Evolutionary conservation across 1,140 invertebrate genomes (phyloP).

Genomic region (Bombus confusus): DNA sequence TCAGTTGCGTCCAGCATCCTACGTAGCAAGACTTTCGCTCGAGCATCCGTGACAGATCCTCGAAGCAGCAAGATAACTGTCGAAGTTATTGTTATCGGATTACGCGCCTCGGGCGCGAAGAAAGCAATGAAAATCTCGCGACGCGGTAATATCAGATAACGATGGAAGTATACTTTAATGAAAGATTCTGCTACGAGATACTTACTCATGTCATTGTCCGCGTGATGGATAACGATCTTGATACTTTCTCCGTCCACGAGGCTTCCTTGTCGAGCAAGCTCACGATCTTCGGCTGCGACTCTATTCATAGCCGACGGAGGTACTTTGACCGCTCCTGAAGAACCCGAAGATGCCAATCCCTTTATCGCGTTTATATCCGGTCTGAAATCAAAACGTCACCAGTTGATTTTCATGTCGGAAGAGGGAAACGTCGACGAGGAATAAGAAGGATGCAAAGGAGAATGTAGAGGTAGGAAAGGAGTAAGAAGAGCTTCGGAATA

Average conservation of each 20-base stretch:
- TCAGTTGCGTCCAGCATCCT: not conserved
- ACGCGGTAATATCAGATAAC: not conserved
- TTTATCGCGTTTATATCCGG: conserved; percentile 89
- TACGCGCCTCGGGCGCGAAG: not conserved
- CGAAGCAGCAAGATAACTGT: not conserved
- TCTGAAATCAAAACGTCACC: conserved; percentile 78
- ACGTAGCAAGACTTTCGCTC: not conserved
- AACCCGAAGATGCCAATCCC: conserved; percentile 76
- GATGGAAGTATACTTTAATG: not conserved
- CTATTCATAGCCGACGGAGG: conserved; percentile 83
- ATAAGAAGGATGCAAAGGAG: not conserved
- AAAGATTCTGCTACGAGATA: not conserved
- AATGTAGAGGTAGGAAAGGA: not conserved
- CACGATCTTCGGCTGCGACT: conserved; percentile 84
- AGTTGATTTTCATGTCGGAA: not conserved
- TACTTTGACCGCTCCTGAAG: conserved; percentile 81
- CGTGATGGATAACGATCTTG: conserved; percentile 95
- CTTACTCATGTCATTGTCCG: conserved; percentile 86
- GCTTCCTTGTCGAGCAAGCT: conserved; percentile 87
- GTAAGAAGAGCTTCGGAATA: no score
- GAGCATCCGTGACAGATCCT: not conserved
- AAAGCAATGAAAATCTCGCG: not conserved
- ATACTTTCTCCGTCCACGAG: conserved; percentile 95
- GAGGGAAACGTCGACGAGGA: not conserved
- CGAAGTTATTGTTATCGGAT: conserved; percentile 3